Evolutionary conservation across 2,797 vertebrate genomes (phyloP).

Genomic region (Novumbra hubbsi): DNA sequence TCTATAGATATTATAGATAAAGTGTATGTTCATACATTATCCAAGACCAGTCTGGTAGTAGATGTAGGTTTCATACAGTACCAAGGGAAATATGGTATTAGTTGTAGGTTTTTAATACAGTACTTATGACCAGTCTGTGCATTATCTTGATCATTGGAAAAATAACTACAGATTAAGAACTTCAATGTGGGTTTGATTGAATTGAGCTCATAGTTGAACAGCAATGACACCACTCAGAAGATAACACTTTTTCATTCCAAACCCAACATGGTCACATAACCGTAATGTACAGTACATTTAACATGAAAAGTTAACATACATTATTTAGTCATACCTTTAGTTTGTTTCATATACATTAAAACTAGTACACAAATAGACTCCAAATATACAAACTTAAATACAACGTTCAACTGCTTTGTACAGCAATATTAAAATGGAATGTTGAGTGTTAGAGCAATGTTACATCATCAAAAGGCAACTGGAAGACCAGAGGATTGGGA

Average conservation of each 20-base stretch:
- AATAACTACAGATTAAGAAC: too few relatives aligned
- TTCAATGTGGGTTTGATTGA: too few relatives aligned
- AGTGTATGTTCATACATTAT: too few relatives aligned
- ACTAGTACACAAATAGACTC: conserved; percentile 84
- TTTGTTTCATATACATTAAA: conserved; percentile 94
- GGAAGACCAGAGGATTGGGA: conserved; percentile 68
- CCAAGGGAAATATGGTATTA: too few relatives aligned
- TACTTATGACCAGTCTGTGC: too few relatives aligned
- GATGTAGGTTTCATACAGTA: too few relatives aligned
- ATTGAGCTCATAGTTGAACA: not conserved
- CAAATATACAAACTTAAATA: conserved; percentile 96
- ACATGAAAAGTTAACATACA: conserved; percentile 83
- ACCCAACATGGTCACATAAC: conserved; percentile 89
- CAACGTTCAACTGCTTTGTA: conserved; percentile 81
- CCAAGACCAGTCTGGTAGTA: too few relatives aligned
- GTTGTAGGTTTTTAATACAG: too few relatives aligned
- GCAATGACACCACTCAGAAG: not conserved
- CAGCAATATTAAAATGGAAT: conserved; percentile 89
- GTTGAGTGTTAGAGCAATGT: conserved; percentile 70
- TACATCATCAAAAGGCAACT: conserved; percentile 62
- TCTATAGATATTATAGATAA: too few relatives aligned
- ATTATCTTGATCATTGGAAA: too few relatives aligned
- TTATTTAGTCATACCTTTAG: conserved; percentile 81
- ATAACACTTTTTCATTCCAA: conserved; percentile 88
- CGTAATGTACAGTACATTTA: conserved; percentile 97